These are phyloP conservation scores for Sinella curviseta DNA, from an alignment of 1,140 invertebrate genomes.

Conservation along the genomic window DNA sequence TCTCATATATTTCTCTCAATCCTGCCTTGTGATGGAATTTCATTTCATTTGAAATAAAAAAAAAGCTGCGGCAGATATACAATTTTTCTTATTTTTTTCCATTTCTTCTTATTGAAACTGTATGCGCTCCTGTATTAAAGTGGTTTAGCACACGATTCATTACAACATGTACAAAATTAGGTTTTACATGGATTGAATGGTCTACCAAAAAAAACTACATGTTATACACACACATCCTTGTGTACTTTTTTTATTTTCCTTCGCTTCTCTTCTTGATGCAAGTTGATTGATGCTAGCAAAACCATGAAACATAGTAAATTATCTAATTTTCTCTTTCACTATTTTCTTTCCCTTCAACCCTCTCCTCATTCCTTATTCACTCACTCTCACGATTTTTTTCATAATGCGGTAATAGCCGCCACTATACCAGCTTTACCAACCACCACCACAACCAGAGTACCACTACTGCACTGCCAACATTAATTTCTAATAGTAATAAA, in stretches of 20 bases:
- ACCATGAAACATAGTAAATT: constrained; percentile 23
- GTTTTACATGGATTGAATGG: no score
- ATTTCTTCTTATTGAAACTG: no score
- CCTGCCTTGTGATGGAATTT: not conserved
- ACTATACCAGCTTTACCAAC: no score
- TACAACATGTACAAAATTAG: no score
- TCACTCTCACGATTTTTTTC: not conserved
- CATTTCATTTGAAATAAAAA: not conserved
- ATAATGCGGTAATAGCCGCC: not conserved
- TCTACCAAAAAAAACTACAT: no score
- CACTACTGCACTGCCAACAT: no score
- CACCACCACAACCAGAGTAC: no score
- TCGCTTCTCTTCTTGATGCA: not conserved
- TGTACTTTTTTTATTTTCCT: not conserved
- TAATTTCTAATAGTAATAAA: constrained; percentile 17
- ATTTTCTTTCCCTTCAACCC: constrained; percentile 8
- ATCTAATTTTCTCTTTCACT: constrained; percentile 17
- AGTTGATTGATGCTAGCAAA: constrained; percentile 14
- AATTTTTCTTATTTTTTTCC: no score
- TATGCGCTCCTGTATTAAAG: no score
- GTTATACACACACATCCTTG: no score
- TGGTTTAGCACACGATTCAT: no score
- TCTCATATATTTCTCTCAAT: not conserved
- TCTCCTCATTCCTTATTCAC: not conserved
- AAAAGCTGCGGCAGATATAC: no score